Evolutionary conservation across 2,888 invertebrate genomes (phyloP).

Genomic region (Polyommatus icarus): DNA sequence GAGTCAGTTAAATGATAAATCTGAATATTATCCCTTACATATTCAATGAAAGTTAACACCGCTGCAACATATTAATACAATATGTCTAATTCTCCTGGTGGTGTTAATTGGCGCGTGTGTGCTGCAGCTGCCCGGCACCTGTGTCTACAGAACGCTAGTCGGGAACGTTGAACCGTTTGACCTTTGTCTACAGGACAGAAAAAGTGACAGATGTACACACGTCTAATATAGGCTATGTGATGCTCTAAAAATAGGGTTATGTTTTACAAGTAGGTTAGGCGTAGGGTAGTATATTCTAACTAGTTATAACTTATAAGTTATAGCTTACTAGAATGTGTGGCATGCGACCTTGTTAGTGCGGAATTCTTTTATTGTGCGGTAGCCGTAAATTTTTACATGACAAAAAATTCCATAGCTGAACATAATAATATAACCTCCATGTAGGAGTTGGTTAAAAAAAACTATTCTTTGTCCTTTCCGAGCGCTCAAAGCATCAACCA

Average conservation of each 20-base stretch:
- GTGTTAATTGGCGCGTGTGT: conserved; percentile 39
- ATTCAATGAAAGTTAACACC: background rate
- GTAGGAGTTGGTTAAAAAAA: too few species aligned
- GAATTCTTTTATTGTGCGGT: too few species aligned
- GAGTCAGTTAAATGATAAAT: background rate
- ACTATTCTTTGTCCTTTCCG: too few species aligned
- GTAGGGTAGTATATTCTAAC: background rate
- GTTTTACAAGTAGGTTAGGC: background rate
- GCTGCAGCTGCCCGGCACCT: conserved; percentile 43
- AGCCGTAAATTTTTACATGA: too few species aligned
- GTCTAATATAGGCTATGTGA: background rate
- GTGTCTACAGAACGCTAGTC: conserved; percentile 41
- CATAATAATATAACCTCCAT: too few species aligned
- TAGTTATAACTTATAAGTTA: too few species aligned
- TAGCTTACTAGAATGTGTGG: too few species aligned
- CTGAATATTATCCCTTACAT: background rate
- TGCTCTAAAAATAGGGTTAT: background rate
- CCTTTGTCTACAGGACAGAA: conserved; percentile 48
- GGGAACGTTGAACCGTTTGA: conserved; percentile 56
- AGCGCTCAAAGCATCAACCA: too few species aligned
- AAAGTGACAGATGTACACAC: background rate
- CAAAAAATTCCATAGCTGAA: too few species aligned
- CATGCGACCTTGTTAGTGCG: too few species aligned
- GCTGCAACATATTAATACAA: background rate
- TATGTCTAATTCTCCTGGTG: background rate